A percentile compares a stretch with the other conserved stretches of the same genome.
phyloP scores from a whole-genome alignment of 1,140 invertebrate genomes.

The Acromyrmex charruanus region DNA sequence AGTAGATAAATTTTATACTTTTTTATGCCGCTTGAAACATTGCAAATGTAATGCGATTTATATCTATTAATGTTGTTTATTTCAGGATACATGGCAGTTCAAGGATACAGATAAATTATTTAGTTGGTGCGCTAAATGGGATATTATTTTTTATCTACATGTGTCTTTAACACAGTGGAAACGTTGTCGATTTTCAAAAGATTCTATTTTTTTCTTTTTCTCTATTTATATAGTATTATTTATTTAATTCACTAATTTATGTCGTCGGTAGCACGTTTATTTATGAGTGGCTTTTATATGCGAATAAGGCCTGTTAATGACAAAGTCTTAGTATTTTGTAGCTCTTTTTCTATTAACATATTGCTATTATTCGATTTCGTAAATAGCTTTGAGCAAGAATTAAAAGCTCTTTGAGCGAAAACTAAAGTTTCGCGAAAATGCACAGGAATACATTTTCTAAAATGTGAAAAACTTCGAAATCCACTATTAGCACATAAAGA shows the following conservation, averaged over 20 bases:
- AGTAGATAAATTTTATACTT: background rate
- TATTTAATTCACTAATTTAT: conserved; percentile 19
- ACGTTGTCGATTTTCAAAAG: background rate
- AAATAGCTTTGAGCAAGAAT: conserved; percentile 12
- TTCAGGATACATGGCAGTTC: conserved; percentile 68
- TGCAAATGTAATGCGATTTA: background rate
- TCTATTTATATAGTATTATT: conserved; percentile 36
- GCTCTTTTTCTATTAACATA: conserved; percentile 41
- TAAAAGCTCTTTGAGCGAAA: conserved; percentile 14
- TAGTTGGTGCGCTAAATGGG: conserved; percentile 78
- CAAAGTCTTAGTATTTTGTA: conserved; percentile 16
- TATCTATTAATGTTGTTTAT: conserved; percentile 43
- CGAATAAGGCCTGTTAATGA: background rate
- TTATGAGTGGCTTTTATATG: background rate
- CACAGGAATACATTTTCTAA: background rate
- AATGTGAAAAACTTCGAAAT: background rate
- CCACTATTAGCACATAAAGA: background rate
- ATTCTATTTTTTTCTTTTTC: conserved; percentile 16
- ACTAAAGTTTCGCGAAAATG: background rate
- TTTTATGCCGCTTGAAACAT: background rate
- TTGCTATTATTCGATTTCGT: conserved; percentile 24
- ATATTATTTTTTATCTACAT: conserved; percentile 79
- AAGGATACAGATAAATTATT: conserved; percentile 77
- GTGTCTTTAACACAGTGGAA: conserved; percentile 71
- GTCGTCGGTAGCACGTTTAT: conserved; percentile 19